Evolutionary conservation across 2,113 vertebrate species (phyloP).

Genomic region (Tachysurus fulvidraco): DNA sequence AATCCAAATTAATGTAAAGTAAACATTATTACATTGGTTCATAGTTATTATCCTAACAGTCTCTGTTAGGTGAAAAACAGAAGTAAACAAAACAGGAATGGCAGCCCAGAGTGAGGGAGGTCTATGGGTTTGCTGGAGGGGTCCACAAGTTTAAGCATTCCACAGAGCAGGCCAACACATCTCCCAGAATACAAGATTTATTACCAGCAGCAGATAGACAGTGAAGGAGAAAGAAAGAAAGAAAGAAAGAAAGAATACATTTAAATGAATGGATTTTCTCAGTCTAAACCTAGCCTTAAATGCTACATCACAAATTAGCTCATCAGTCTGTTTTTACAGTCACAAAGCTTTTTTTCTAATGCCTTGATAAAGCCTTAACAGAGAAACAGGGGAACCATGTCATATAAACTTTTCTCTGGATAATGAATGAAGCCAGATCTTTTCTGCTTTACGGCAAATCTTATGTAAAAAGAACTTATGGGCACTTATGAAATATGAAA

Average conservation of each 20-base stretch:
- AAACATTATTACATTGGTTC: not conserved
- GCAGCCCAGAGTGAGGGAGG: conserved; percentile 22
- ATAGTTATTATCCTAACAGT: not conserved
- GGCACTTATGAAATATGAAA: not conserved
- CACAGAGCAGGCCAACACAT: conserved; percentile 36
- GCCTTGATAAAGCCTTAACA: not conserved
- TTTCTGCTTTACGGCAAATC: not conserved
- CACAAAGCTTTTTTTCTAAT: not conserved
- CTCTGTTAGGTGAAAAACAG: not conserved
- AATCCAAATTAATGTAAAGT: not conserved
- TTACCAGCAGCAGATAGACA: conserved; percentile 22
- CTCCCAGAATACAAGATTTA: conserved; percentile 41
- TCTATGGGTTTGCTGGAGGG: conserved; percentile 38
- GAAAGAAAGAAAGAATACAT: not conserved
- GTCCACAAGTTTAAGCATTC: conserved; percentile 48
- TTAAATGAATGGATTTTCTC: not conserved
- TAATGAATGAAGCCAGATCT: not conserved
- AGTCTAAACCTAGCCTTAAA: not conserved
- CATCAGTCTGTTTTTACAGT: not conserved
- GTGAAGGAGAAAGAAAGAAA: conserved; percentile 13
- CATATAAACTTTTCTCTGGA: not conserved
- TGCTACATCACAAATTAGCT: conserved; percentile 27
- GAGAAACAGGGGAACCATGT: not conserved
- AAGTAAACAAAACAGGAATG: not conserved
- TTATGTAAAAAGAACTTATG: not conserved